Evolutionary conservation across 1,140 invertebrate genomes (phyloP), one percentile per base, ranked within the genome.

Genomic region (Teleogryllus occipitalis): DNA sequence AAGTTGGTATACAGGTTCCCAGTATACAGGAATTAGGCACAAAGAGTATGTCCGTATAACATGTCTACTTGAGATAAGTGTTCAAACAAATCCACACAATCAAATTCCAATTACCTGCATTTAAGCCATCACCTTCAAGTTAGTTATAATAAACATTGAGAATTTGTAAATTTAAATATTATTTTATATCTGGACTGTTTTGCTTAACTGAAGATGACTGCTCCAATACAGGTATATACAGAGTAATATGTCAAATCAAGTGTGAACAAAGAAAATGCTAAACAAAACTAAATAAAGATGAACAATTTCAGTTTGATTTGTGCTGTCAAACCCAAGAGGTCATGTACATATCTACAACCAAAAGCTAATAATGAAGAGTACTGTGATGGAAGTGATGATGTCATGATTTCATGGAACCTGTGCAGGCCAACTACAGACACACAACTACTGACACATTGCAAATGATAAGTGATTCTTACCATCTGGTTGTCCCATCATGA

Each of bases 391-490:
- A 65, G 54, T 65, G 54, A 14, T 65, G 54, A 65, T 65, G 54
- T 65, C 54, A 65, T 65, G 54, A 65, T 14, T 65, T 65, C 18
- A 21, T 48, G 47, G 47, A 47, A 77, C 76, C 76, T 79, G 73
- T 54, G 76, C 80, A 81, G 73, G 15, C 77, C 78, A 81, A 76
- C 80, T 81, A 81, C 77, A 73, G 27, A 78, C 72, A 81, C 80
- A 81, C 77, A 78, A 78, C 77, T 78, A 81, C 74, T 72, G 22
- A 78, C 21, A 73, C 39, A 65, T 39, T 65, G 65, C 21, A 48
- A 48, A 81, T 79, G 12, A 79, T 49, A 54, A 49, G 47, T 74
- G 49, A 79, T 81, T 79, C 80, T 81, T 81, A 81, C 80, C 80
- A 81, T 81, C 80, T 81, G 77, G 48, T 47, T 78, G 18, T 47